Evolutionary conservation across 2,113 vertebrate species (phyloP).

Genomic region (Centropristis striata): DNA sequence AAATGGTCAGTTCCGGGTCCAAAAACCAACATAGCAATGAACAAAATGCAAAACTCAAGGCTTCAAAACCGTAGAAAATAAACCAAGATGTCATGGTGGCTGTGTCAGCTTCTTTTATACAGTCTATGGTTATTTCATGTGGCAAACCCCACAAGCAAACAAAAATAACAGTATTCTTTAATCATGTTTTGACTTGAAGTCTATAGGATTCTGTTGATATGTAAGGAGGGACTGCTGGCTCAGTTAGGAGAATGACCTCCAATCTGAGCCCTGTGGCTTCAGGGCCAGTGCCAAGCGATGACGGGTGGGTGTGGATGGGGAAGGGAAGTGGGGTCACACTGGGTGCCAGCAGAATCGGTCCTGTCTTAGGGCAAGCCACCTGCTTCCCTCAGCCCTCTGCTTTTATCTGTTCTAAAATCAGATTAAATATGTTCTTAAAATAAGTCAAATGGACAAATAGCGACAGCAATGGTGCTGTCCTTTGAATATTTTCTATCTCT

Average conservation of each 20-base stretch:
- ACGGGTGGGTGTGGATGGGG: conserved; percentile 39
- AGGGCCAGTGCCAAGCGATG: conserved; percentile 55
- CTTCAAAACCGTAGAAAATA: too few species aligned
- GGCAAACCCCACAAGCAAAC: not conserved
- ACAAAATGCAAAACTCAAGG: too few species aligned
- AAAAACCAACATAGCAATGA: too few species aligned
- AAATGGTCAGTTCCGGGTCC: too few species aligned
- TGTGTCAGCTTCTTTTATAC: too few species aligned
- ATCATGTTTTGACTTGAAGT: conserved; percentile 29
- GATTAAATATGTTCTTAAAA: conserved; percentile 3
- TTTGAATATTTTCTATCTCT: not conserved
- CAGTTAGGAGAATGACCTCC: conserved; percentile 51
- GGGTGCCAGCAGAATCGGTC: conserved; percentile 50
- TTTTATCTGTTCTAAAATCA: conserved; percentile 24
- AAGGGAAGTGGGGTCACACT: conserved; percentile 35
- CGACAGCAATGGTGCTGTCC: not conserved
- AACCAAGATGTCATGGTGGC: too few species aligned
- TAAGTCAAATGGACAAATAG: not conserved
- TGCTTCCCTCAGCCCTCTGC: conserved; percentile 61
- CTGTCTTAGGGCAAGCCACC: conserved; percentile 69
- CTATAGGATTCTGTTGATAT: conserved; percentile 17
- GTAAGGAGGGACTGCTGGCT: conserved; percentile 38
- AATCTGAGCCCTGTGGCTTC: conserved; percentile 60
- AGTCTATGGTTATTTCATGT: not conserved
- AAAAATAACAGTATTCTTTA: conserved; percentile 9